A percentile compares a stretch with the other conserved stretches of the same genome.
Conservation (phyloP, 2,888 invertebrate genomes). For the Agrenia bidenticulata region DNA sequence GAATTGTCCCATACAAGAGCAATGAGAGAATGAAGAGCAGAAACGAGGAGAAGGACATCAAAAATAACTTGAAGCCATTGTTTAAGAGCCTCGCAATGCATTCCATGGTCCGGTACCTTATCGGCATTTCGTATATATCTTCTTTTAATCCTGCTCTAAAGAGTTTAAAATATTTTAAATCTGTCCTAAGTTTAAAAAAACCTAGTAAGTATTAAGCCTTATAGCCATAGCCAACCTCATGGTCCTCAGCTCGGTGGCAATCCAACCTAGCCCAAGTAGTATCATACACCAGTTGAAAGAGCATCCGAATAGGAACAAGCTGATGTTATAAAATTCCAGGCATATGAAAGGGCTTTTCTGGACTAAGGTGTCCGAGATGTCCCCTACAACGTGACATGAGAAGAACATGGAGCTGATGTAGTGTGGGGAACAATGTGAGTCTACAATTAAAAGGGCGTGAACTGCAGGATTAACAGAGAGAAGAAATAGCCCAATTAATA, state of each 20-base stretch:
- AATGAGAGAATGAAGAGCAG: slow-evolving; percentile 11
- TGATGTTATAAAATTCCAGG: slow-evolving; percentile 11
- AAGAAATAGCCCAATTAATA: slow-evolving; percentile 7
- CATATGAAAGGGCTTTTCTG: slow-evolving; percentile 14
- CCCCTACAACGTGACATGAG: background rate
- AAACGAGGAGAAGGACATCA: slow-evolving; percentile 21
- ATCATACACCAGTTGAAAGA: slow-evolving; percentile 13
- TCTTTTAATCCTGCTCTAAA: no score
- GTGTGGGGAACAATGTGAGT: slow-evolving; percentile 16
- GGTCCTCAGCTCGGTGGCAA: no score
- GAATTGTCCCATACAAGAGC: slow-evolving; percentile 25
- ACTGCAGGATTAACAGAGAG: slow-evolving; percentile 6
- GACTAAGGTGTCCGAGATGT: background rate
- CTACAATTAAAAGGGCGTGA: background rate
- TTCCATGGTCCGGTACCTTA: slow-evolving; percentile 2
- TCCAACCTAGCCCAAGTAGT: no score
- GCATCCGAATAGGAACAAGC: slow-evolving; percentile 15
- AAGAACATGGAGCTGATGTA: slow-evolving; percentile 21
- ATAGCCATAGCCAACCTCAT: no score
- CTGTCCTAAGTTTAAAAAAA: no score
- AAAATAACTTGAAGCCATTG: slow-evolving; percentile 15
- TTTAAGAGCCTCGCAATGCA: slow-evolving; percentile 20
- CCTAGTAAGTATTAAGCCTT: no score
- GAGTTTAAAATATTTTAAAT: no score
- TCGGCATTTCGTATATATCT: background rate